These are phyloP conservation scores for Drosophila saltans DNA, from an alignment of 1,140 invertebrate genomes.

Conservation along the genomic window DNA sequence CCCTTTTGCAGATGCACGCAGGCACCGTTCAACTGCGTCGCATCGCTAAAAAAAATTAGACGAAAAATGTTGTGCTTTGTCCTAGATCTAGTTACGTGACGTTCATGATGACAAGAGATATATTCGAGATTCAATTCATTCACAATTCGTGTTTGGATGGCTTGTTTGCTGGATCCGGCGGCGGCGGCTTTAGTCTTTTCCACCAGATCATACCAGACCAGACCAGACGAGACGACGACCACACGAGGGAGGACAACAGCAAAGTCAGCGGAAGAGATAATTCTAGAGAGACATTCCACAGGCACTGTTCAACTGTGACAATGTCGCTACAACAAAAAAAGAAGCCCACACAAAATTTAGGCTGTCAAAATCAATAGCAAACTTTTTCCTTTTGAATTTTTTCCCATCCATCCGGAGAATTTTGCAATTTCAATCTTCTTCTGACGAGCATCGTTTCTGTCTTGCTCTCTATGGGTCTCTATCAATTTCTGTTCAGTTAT, in stretches of 20 bases:
- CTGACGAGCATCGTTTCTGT: conserved; percentile 2
- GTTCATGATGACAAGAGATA: conserved; percentile 12
- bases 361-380: conserved; percentile 39
- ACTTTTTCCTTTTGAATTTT: conserved; percentile 41
- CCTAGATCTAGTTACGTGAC: conserved; percentile 39
- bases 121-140: conserved; percentile 22
- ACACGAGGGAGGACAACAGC: neutral
- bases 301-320: conserved; percentile 72
- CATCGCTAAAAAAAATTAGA: conserved; percentile 71
- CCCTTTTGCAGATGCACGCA: conserved; percentile 58
- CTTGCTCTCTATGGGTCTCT: neutral
- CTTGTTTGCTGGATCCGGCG: conserved; percentile 8
- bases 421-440: neutral
- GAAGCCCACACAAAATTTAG: conserved; percentile 45
- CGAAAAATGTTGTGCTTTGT: conserved; percentile 51
- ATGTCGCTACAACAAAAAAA: conserved; percentile 63
- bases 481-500: conserved; percentile 23
- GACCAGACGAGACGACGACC: neutral
- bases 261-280: conserved; percentile 16
- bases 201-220: neutral
- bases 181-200: neutral
- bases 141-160: conserved; percentile 1
- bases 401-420: neutral
- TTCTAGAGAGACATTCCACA: conserved; percentile 51
- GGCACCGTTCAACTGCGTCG: conserved; percentile 78